Percentiles rank a stretch among this genome's conserved stretches.
These are phyloP conservation scores for Falco biarmicus DNA, from an alignment of 2,797 vertebrate species.

Conservation along the genomic window DNA sequence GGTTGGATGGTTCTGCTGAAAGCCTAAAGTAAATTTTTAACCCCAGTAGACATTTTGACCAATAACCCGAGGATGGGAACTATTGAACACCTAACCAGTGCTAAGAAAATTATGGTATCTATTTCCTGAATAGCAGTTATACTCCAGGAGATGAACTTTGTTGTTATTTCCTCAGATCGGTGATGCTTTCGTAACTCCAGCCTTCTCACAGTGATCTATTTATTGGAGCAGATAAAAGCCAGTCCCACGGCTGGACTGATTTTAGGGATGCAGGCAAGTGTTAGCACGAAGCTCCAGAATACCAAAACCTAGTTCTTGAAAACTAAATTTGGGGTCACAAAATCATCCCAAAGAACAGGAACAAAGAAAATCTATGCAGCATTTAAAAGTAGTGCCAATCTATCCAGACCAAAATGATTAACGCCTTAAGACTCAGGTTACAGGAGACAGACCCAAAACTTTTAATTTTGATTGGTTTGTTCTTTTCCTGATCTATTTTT, in stretches of 20 bases:
- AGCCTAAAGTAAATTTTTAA: background rate
- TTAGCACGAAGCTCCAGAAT: background rate
- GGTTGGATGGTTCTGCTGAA: background rate
- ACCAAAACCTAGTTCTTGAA: background rate
- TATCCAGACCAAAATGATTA: background rate
- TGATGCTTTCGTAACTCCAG: background rate
- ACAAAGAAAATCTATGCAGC: background rate
- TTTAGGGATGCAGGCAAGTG: background rate
- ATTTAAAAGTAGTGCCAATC: background rate
- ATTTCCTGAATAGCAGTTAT: background rate
- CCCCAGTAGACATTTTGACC: background rate
- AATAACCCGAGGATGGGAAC: background rate
- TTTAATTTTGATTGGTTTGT: background rate
- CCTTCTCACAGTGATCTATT: background rate
- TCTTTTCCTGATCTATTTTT: background rate
- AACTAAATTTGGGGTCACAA: background rate
- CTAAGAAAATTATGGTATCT: background rate
- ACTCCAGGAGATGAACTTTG: background rate
- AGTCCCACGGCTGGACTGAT: background rate
- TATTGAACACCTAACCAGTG: background rate
- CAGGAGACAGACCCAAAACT: background rate
- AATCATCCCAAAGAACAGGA: background rate
- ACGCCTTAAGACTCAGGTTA: background rate
- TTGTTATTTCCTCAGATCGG: background rate
- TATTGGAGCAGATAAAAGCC: background rate